Conservation (phyloP, 2,113 vertebrate genomes). For the Pelecanoides urinatrix region DNA sequence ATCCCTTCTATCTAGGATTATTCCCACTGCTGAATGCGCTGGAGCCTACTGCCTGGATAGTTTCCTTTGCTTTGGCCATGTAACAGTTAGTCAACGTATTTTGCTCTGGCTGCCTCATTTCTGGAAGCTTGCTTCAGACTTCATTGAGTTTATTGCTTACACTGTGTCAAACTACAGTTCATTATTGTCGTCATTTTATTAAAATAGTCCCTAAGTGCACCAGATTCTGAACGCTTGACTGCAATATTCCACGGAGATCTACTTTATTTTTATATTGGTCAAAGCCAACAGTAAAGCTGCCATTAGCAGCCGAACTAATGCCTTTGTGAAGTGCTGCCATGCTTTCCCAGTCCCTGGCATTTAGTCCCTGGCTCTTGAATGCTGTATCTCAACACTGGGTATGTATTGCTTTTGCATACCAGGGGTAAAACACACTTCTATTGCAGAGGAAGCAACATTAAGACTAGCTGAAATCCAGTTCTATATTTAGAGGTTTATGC, state of each 20-base stretch:
- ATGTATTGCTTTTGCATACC: neutral
- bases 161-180: slow-evolving; percentile 32
- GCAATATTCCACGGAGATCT: neutral
- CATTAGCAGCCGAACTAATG: neutral
- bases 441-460: neutral
- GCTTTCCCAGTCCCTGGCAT: neutral
- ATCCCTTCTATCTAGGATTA: neutral
- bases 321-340: neutral
- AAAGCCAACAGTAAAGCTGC: slow-evolving; percentile 18
- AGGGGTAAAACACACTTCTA: neutral
- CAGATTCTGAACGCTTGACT: slow-evolving; percentile 13
- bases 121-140: slow-evolving; percentile 53
- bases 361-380: neutral
- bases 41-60: neutral
- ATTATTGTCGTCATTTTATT: slow-evolving; percentile 36
- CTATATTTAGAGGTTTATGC: slow-evolving; percentile 32
- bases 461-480: neutral
- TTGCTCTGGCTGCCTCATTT: slow-evolving; percentile 13
- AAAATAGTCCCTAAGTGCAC: slow-evolving; percentile 26
- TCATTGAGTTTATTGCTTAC: slow-evolving; percentile 45
- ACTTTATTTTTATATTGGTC: slow-evolving; percentile 27
- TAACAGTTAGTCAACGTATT: neutral
- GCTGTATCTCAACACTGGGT: accelerated
- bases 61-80: neutral
- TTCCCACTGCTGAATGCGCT: neutral